phyloP scores from a whole-genome alignment of 2,888 invertebrate genomes.

The Cerastis leucographa region DNA sequence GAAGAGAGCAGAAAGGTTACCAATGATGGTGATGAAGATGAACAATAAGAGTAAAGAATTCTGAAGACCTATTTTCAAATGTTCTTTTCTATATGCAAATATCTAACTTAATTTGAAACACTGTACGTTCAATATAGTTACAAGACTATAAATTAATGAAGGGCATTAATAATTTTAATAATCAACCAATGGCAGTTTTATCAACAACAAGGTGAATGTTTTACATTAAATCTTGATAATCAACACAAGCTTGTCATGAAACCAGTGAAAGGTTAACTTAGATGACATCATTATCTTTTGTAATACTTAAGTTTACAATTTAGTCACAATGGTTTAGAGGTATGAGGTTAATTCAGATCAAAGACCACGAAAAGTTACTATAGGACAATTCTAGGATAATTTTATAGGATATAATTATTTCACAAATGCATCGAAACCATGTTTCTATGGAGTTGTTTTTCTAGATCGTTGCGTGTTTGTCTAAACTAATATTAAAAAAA shows the following conservation, averaged over 20 bases:
- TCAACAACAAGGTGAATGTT: slow-evolving; percentile 21
- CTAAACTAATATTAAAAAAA: too few relatives aligned
- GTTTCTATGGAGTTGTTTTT: too few relatives aligned
- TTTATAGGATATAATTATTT: too few relatives aligned
- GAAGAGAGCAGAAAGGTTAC: too few relatives aligned
- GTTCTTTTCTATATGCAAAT: too few relatives aligned
- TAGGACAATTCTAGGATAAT: too few relatives aligned
- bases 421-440: too few relatives aligned
- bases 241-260: slow-evolving; percentile 5
- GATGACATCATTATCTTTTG: slow-evolving; percentile 41
- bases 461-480: too few relatives aligned
- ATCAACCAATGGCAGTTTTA: slow-evolving; percentile 1
- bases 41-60: too few relatives aligned
- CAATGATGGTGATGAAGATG: background rate
- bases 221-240: slow-evolving; percentile 11
- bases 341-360: background rate
- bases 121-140: background rate
- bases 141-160: too few relatives aligned
- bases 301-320: background rate
- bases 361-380: too few relatives aligned
- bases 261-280: slow-evolving; percentile 45
- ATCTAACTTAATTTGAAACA: background rate
- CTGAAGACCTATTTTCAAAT: too few relatives aligned
- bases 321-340: background rate
- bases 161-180: background rate